Evolutionary conservation across 2,113 vertebrate species (phyloP), one percentile per base, ranked within the genome.

Genomic region (Apeltes quadracus): DNA sequence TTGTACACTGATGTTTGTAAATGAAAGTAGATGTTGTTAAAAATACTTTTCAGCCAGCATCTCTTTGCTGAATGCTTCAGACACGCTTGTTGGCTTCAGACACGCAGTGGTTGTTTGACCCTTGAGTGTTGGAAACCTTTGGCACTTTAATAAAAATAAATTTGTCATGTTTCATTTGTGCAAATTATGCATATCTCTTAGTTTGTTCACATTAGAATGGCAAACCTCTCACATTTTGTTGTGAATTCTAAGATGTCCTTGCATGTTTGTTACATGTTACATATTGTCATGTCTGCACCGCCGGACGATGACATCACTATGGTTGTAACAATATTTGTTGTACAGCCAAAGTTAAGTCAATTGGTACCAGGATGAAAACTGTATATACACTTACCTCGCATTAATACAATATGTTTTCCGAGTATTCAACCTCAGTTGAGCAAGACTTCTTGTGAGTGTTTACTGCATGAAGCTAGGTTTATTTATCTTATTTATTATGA

Each of bases 1-100:
- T 34, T 34, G 29, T 32, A 32, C 3, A 32, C 29, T 5, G 7
- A 34, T 34, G 32, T 34, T 34, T 34, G 32, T n/a, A n/a, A n/a
- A n/a, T n/a, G 2, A 29, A 3, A 29, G 29, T 41, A 69, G 66
- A 66, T 29, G 36, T 58, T 20, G 23, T 64, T 10, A n/a, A 53
- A 29, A 16, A 38, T 20, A n/a, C 75, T 57, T 58, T 29, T 34
- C 25, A 12, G n/a, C 25, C 50, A 46, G 58, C 66, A 22, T 55
- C 27, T 66, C 18, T 53, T 16, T 15, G 5, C 38, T 7, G 29
- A 23, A 44, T n/a, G 36, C 7, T 15, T 13, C n/a, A 70, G 43
- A 64, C 51, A 14, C 13, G 14, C 13, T n/a, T n/a, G n/a, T n/a
- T n/a, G n/a, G 36, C 7, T 15, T 13, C n/a, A 70, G 43, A 64